These are phyloP conservation scores for Drosophila tani DNA, from an alignment of 1,140 invertebrate genomes.

Conservation along the genomic window DNA sequence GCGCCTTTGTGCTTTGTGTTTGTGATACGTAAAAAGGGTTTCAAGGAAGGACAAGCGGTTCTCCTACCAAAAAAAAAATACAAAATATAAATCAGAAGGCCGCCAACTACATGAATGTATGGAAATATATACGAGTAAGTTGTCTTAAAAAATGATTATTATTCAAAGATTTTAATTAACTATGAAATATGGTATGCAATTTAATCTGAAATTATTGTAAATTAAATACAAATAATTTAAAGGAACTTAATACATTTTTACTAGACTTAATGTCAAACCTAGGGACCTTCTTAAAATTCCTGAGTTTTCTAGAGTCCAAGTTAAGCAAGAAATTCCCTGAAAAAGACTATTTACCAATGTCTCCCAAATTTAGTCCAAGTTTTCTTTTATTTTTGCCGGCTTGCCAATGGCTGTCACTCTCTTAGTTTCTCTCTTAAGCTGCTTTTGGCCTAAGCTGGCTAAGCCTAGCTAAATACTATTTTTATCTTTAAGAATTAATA, in stretches of 20 bases:
- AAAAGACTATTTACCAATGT: not conserved
- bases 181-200: too few species aligned
- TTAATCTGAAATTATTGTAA: too few species aligned
- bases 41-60: constrained; percentile 5
- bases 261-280: too few species aligned
- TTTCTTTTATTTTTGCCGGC: constrained; percentile 11
- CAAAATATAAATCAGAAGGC: not conserved
- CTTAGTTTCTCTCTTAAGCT: not conserved
- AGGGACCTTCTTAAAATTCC: not conserved
- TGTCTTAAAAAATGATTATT: not conserved
- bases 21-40: constrained; percentile 35
- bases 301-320: not conserved
- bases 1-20: constrained; percentile 25
- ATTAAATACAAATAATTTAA: too few species aligned
- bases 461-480: not conserved
- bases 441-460: not conserved
- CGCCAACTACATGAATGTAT: not conserved
- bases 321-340: not conserved
- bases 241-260: too few species aligned
- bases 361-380: not conserved
- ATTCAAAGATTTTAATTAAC: not conserved
- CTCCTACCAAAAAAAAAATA: not conserved
- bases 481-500: not conserved
- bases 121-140: not conserved
- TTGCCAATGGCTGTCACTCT: not conserved